A percentile compares a stretch with the other conserved stretches of the same genome.
Conservation (phyloP, 30 jellyfish, hydroid and myxozoan genomes). For the Catostylus mosaicus region DNA sequence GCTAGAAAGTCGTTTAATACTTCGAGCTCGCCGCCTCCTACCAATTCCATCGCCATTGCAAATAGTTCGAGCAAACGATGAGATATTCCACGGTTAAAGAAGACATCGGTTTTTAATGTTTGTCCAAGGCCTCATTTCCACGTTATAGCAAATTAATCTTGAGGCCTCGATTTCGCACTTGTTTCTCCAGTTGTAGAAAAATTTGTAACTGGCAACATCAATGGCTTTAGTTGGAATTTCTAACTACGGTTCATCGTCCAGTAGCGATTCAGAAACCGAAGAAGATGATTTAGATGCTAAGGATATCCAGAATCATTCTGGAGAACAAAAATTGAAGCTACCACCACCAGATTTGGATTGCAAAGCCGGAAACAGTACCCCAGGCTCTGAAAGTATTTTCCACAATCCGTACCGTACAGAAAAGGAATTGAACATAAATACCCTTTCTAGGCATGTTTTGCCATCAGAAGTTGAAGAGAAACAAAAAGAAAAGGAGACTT, state of each 20-base stretch:
- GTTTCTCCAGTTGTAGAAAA: too few relatives aligned
- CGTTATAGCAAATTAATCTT: too few relatives aligned
- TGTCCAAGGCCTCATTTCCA: constrained; percentile 15
- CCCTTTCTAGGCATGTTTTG: constrained; percentile 53
- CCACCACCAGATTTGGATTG: constrained; percentile 56
- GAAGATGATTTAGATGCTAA: background rate
- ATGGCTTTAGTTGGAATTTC: constrained; percentile 3
- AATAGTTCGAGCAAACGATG: background rate
- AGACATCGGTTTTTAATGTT: constrained; percentile 1
- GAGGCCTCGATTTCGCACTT: too few relatives aligned
- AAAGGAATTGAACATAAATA: constrained; percentile 17
- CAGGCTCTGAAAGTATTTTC: constrained; percentile 37
- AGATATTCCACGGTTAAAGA: background rate
- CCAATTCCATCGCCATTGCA: constrained; percentile 14
- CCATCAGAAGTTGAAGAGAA: constrained; percentile 23
- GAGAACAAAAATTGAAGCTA: constrained; percentile 5
- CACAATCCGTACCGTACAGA: constrained; percentile 48
- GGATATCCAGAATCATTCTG: background rate
- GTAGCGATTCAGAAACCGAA: background rate
- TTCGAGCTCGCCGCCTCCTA: constrained; percentile 4
- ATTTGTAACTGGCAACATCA: background rate
- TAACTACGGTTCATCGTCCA: background rate
- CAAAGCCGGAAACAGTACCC: background rate
- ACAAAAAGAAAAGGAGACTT: background rate
- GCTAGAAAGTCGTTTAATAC: constrained; percentile 37